Evolutionary conservation across 2,113 vertebrate genomes (phyloP).

Genomic region (Gallinago jamesoni): DNA sequence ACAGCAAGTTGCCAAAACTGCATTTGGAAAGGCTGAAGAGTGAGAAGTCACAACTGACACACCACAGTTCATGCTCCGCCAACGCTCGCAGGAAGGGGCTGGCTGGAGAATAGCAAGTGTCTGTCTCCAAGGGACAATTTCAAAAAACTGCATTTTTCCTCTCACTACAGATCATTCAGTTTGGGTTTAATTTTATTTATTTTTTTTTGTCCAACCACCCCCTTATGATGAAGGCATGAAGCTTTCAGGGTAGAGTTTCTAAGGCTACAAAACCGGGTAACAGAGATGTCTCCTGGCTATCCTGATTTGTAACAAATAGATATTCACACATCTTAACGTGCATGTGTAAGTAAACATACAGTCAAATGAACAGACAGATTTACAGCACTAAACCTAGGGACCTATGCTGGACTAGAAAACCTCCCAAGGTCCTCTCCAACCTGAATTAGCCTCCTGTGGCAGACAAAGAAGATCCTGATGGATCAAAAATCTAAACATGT

Average conservation of each 20-base stretch:
- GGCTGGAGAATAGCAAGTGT: background rate
- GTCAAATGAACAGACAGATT: accelerated
- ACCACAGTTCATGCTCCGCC: background rate
- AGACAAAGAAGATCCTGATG: background rate
- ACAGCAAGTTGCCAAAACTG: background rate
- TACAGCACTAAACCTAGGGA: background rate
- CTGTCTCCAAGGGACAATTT: background rate
- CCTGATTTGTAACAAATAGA: accelerated
- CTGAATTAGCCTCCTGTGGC: background rate
- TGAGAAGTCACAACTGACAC: background rate
- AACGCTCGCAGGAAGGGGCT: background rate
- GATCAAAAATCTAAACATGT: background rate
- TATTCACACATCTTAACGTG: accelerated
- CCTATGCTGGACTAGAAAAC: background rate
- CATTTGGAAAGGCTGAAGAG: constrained; percentile 9
- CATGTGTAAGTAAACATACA: accelerated
- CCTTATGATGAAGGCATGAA: background rate
- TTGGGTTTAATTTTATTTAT: background rate
- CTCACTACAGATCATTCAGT: background rate
- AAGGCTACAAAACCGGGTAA: accelerated
- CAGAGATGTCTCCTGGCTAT: accelerated
- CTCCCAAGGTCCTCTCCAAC: background rate
- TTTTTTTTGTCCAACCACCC: background rate
- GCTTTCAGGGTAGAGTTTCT: background rate
- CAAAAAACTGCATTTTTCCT: background rate